Conservation (phyloP, 1,140 invertebrate species). For the Muscidifurax raptorellus region DNA sequence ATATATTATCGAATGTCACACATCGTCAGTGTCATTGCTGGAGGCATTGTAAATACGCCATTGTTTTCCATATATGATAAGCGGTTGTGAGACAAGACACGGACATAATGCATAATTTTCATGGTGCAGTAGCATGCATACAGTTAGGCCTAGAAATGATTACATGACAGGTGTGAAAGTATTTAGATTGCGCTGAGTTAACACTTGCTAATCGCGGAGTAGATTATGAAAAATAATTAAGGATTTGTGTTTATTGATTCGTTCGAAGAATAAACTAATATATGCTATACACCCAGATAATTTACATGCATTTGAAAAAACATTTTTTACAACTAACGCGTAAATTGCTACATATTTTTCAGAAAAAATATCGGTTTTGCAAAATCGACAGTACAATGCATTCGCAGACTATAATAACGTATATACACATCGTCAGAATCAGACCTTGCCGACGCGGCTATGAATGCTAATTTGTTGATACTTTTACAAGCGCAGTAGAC, state of each 20-base stretch:
- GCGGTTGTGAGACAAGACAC: neutral
- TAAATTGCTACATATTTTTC: too few species aligned
- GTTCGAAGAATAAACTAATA: neutral
- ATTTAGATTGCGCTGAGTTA: neutral
- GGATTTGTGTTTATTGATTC: neutral
- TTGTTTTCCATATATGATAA: neutral
- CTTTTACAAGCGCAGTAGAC: too few species aligned
- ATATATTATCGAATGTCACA: neutral
- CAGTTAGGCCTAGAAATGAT: neutral
- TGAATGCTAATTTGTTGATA: too few species aligned
- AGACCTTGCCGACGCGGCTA: too few species aligned
- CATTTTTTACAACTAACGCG: too few species aligned
- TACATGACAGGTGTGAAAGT: neutral
- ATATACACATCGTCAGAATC: too few species aligned
- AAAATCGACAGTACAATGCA: too few species aligned
- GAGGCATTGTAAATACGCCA: neutral
- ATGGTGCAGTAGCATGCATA: neutral
- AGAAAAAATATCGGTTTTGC: too few species aligned
- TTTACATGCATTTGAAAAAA: neutral
- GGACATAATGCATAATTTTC: neutral
- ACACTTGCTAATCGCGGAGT: neutral
- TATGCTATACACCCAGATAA: neutral
- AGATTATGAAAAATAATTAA: neutral
- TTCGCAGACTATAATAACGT: too few species aligned
- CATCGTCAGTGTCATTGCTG: neutral